Base-by-base conservation (phyloP, 2,113 vertebrate genomes). In the Halcyon malimbica region DNA sequence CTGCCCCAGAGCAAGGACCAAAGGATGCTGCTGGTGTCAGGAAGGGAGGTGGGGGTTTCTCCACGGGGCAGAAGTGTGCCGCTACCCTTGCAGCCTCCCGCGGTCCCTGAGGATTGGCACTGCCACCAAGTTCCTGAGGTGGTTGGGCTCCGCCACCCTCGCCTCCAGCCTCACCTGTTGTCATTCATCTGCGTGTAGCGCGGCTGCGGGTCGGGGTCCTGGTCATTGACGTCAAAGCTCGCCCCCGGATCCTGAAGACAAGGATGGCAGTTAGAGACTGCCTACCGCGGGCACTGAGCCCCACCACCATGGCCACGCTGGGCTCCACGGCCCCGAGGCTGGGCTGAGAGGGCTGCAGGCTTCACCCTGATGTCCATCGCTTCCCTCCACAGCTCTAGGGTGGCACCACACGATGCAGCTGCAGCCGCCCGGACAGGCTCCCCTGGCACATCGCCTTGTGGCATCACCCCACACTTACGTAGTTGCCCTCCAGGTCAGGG, bases 121-220 rank as follows among this genome's bases (percentile, higher is more conserved):
- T 57, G 50, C 44, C 6, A 9, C 25, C 0, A 7, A 23, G 44
- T 21, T 37, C 28, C 81, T 54, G 63, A 31, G 1, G 0, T 13
- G 13, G 11, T 20, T 2, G 8, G 39, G 53, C 37, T 51, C 71
- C 68, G 39, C 25, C 23, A 9, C 59, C 53, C 53, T 18, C 25
- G 25, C 26, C 50, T 54, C 93, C 25, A 1, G 2, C 39, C 96
- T 94, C 95, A 99, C 99, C 99, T 98, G 96, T 99, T 99, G 97
- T 99, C 99, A 4, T 99, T 99, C 97, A 99, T 98, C 97, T 99
- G 99, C 0, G 99, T 99, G 97, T 99, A 99, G 94, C 99, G 99
- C 3, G 99, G 99, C 95, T 99, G 99, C 0, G 99, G 99, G 96
- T 99, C 99, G 6, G 98, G 95, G 91, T 99, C 99, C 95, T 99